phyloP scores from a whole-genome alignment of 2,113 vertebrate species.

The Holacanthus passer region DNA sequence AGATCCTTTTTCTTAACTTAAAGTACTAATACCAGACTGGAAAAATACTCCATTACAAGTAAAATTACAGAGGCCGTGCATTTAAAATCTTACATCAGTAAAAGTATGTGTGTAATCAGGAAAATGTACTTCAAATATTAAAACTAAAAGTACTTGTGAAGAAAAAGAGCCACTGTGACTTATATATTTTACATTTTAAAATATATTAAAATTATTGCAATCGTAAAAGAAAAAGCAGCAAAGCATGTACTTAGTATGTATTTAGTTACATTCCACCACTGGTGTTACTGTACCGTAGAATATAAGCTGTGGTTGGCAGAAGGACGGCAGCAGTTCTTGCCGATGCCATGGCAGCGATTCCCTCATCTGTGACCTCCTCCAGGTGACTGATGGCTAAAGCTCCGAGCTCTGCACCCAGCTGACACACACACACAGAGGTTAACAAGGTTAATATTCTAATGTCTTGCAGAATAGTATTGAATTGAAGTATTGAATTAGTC shows the following conservation, averaged over 20 bases:
- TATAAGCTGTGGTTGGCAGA: slow-evolving; percentile 96
- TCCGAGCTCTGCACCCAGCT: slow-evolving; percentile 93
- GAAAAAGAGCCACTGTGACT: background rate
- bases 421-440: slow-evolving; percentile 22
- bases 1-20: too few species aligned
- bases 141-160: background rate
- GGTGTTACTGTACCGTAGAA: slow-evolving; percentile 87
- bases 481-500: too few species aligned
- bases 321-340: slow-evolving; percentile 90
- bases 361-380: slow-evolving; percentile 93
- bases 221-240: background rate
- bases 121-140: background rate
- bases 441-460: background rate
- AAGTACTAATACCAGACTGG: background rate
- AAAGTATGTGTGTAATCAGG: background rate
- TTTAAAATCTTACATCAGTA: too few species aligned
- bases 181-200: too few species aligned
- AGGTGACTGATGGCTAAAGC: slow-evolving; percentile 95
- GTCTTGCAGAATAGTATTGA: too few species aligned
- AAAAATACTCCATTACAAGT: background rate
- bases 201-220: too few species aligned
- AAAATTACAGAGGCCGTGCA: too few species aligned
- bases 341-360: slow-evolving; percentile 91
- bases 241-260: background rate
- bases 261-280: background rate